Evolutionary conservation across 2,797 vertebrate genomes (phyloP).

Genomic region (Acrossocheilus wenchowensis): DNA sequence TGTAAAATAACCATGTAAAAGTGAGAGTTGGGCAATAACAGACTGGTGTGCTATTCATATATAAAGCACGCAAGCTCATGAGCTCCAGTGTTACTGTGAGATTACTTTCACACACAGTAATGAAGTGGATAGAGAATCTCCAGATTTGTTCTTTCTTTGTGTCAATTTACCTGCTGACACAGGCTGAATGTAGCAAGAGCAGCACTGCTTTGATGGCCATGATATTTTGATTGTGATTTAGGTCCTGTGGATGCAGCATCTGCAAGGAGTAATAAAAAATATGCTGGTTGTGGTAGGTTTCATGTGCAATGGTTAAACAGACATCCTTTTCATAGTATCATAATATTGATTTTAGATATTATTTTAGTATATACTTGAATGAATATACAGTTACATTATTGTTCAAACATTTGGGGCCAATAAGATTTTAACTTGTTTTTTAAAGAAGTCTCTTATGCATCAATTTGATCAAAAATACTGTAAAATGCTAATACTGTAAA

Average conservation of each 20-base stretch:
- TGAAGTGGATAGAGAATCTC: slow-evolving; percentile 15
- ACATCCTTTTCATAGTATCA: background rate
- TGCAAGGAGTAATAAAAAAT: background rate
- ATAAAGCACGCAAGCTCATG: slow-evolving; percentile 10
- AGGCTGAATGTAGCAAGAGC: slow-evolving; percentile 10
- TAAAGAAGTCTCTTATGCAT: background rate
- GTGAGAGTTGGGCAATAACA: background rate
- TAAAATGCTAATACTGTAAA: background rate
- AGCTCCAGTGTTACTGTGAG: background rate
- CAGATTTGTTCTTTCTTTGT: slow-evolving; percentile 13
- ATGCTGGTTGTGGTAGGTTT: background rate
- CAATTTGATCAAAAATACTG: background rate
- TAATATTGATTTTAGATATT: background rate
- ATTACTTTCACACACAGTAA: background rate
- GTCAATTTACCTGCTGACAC: background rate
- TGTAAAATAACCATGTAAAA: background rate
- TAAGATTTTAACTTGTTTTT: background rate
- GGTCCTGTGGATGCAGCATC: background rate
- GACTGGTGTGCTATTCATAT: background rate
- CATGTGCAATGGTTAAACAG: background rate
- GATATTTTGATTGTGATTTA: slow-evolving; percentile 7
- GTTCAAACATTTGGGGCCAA: too few species aligned
- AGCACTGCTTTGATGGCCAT: background rate
- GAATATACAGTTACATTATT: background rate
- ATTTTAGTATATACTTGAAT: background rate